Percentiles rank a stretch among this genome's conserved stretches.
Conservation (phyloP, 2,113 vertebrate species). For the Rhineura floridana region DNA sequence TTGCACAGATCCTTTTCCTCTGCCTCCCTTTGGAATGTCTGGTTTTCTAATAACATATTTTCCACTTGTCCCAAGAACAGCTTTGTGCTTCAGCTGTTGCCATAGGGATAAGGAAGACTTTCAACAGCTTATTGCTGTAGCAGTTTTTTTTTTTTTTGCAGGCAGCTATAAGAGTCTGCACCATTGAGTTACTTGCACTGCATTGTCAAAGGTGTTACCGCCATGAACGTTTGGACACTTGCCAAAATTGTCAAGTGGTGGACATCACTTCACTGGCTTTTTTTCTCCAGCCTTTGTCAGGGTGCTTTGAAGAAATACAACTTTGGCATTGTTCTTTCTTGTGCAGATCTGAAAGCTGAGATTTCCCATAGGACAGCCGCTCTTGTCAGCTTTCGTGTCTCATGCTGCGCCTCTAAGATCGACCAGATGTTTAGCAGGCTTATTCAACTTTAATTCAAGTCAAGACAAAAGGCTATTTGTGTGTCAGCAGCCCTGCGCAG, state of each 20-base stretch:
- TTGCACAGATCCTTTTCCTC: constrained; percentile 50
- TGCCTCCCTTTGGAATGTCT: constrained; percentile 53
- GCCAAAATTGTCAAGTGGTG: constrained; percentile 30
- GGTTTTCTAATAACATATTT: constrained; percentile 70
- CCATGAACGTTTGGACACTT: constrained; percentile 23
- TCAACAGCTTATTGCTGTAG: constrained; percentile 30
- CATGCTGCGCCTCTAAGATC: constrained; percentile 18
- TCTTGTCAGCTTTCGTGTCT: constrained; percentile 33
- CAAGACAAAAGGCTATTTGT: constrained; percentile 39
- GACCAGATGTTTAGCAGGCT: constrained; percentile 36
- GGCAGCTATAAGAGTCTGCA: constrained; percentile 26
- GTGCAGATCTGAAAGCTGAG: constrained; percentile 22
- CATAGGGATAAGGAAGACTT: constrained; percentile 61
- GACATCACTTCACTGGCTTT: not conserved
- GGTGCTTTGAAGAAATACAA: not conserved
- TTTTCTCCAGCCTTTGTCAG: constrained; percentile 21
- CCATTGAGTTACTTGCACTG: constrained; percentile 42
- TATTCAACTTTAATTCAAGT: constrained; percentile 39
- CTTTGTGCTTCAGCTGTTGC: constrained; percentile 58
- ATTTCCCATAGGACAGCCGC: constrained; percentile 21
- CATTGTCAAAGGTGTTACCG: constrained; percentile 50
- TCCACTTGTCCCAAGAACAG: constrained; percentile 63
- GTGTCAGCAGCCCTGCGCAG: constrained; percentile 31
- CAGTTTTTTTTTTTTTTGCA: constrained; percentile 30
- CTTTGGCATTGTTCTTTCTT: not conserved